Base-by-base conservation (phyloP, 2,888 invertebrate genomes). In the Ophioninae sp. region DNA sequence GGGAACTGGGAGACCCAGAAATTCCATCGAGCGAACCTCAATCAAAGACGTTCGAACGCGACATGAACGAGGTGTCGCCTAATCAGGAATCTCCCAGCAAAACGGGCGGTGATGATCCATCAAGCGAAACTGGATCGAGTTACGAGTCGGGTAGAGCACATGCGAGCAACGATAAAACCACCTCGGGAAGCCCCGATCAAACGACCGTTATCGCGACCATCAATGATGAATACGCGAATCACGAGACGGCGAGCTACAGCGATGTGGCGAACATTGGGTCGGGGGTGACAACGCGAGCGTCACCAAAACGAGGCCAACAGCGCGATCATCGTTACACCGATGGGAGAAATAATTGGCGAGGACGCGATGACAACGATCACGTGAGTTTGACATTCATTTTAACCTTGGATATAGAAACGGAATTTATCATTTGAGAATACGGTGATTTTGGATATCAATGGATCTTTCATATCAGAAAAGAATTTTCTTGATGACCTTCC, bases 281-380 rank as follows among this genome's bases (percentile, higher is more conserved):
- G 22, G 76, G 9, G 30, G 63, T 67, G 64, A 69, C 51, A 56
- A 44, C 13, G n/a, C 58, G 72, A 78, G 64, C 61, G 30, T 59
- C 67, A 10, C 81, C 59, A 69, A 75, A 59, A 51, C 56, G 13
- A 6, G 20, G n/a, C 8, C 30, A 51, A 39, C 22, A 79, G 64
- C 64, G 23, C 5, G 81, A 61, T n/a, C 76, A 84, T 81, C 79
- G 84, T 77, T 58, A 79, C 75, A 61, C 83, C 71, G 83, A 82
- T 9, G 84, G 82, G 10, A 76, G 63, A 63, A 79, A 85, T 74
- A 79, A 81, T 30, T 86, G 86, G 71, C 84, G 81, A 10, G 83
- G 75, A 37, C 56, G 79, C 1, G 69, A 84, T 30, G 85, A 85
- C n/a, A 81, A 84, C 39, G 59, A 85, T 75, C 65, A 72, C 56